A percentile compares a stretch with the other conserved stretches of the same genome.
phyloP scores from a whole-genome alignment of 2,888 invertebrate genomes.

The Hanleya hanleyi region DNA sequence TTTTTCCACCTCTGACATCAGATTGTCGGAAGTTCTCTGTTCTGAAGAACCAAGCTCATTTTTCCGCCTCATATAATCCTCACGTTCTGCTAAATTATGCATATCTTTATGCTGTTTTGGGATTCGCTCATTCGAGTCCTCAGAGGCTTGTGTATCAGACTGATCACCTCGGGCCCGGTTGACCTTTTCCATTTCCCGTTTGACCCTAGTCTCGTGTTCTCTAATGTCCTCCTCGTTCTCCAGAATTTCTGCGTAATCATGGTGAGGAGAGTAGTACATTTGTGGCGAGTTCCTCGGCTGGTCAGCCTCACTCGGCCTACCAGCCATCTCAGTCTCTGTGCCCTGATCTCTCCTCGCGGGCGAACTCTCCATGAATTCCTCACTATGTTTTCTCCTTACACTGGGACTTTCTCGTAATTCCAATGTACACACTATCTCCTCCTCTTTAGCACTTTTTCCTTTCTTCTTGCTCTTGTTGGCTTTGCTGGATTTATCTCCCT shows the following conservation, averaged over 20 bases:
- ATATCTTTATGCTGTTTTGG: not conserved
- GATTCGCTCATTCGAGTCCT: not conserved
- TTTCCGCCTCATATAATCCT: no score
- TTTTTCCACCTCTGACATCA: conserved; percentile 4
- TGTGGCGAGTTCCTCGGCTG: not conserved
- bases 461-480: conserved; percentile 21
- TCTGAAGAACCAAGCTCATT: not conserved
- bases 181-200: not conserved
- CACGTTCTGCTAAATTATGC: not conserved
- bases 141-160: not conserved
- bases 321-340: not conserved
- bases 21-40: not conserved
- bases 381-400: conserved; percentile 36
- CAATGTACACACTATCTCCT: conserved; percentile 15
- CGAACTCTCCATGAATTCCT: not conserved
- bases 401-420: conserved; percentile 52
- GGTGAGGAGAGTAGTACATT: conserved; percentile 51
- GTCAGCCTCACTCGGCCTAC: not conserved
- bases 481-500: conserved; percentile 6
- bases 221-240: not conserved
- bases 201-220: not conserved
- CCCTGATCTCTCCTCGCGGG: not conserved
- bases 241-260: conserved; percentile 65
- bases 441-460: conserved; percentile 21
- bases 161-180: not conserved